These are phyloP conservation scores for Athalia cordata DNA, from an alignment of 2,888 invertebrate genomes.

Conservation along the genomic window DNA sequence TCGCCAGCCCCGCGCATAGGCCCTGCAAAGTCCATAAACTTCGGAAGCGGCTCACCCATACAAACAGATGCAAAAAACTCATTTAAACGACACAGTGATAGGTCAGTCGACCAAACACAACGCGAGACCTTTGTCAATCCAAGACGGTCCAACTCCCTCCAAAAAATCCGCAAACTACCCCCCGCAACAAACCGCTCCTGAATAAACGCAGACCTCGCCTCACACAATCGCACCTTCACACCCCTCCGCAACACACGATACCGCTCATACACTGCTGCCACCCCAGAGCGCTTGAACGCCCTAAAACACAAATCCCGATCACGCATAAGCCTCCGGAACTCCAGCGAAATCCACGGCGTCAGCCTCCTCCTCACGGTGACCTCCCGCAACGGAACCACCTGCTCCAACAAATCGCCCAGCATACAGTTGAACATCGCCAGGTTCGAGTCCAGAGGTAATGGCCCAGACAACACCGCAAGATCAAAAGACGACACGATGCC, in stretches of 20 bases:
- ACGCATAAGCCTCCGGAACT: background rate
- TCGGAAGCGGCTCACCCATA: background rate
- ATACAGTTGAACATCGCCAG: background rate
- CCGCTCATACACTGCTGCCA: background rate
- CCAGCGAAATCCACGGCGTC: slow-evolving; percentile 2
- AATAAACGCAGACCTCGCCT: background rate
- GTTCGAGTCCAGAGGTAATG: background rate
- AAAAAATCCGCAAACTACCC: background rate
- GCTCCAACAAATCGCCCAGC: background rate
- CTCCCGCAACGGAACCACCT: background rate
- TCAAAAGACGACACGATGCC: background rate
- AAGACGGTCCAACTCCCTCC: background rate
- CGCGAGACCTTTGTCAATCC: background rate
- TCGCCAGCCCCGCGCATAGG: background rate
- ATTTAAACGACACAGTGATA: background rate
- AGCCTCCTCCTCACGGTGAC: background rate
- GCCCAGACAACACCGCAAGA: background rate
- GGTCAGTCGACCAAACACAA: background rate
- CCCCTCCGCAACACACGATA: background rate
- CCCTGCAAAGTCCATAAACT: background rate
- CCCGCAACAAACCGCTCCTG: background rate
- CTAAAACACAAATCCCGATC: background rate
- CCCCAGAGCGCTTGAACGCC: background rate
- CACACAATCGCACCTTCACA: background rate
- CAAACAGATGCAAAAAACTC: background rate